Base-by-base conservation (phyloP, 2,113 vertebrate species). In the Blennius ocellaris region DNA sequence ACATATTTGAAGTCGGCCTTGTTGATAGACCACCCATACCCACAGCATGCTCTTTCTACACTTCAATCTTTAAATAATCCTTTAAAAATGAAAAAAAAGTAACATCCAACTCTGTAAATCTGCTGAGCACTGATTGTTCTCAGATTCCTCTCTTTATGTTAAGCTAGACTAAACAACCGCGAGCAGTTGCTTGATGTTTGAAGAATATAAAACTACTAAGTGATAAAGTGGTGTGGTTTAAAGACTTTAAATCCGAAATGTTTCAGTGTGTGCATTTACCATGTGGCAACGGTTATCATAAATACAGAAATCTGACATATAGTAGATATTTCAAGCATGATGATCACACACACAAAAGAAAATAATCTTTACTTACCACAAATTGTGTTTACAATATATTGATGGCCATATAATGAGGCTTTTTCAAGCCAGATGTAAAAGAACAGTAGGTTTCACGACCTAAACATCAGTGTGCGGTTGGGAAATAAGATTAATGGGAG, bases 381-480 rank as follows among this genome's bases (percentile, higher is more conserved):
- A 67, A 72, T 63, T 70, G 68, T 83, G 68, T 83, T 83, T 78
- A 74, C 37, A 72, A 71, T 57, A 75, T 69, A 79, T 39, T 57
- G 67, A 81, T 76, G 47, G 49, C 65, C 51, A 58, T 68, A 64
- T 73, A 75, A 83, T 71, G 81, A 77, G 56, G 30, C 16, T 48
- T 58, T 75, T 57, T 76, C 41, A 3, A 64, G 63, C 47, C 21
- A 76, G 51, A 75, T 43, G 15, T 39, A 3, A 63, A 65, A 76
- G 16, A 61, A 50, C 43, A 30, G 21, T 30, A 30, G 21, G 21
- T 30, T 30, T 30, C 21, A 30, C 21, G 2, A 30, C 21, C n/a
- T n/a, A n/a, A n/a, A n/a, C 59, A 67, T 74, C 66, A 54, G 15
- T 40, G 1, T 53, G 64, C 2, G 43, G 66, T 67, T 60, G 1